Evolutionary conservation across 1,140 invertebrate species (phyloP), one percentile per base, ranked within the genome.

Genomic region (Drosophila simulans): DNA sequence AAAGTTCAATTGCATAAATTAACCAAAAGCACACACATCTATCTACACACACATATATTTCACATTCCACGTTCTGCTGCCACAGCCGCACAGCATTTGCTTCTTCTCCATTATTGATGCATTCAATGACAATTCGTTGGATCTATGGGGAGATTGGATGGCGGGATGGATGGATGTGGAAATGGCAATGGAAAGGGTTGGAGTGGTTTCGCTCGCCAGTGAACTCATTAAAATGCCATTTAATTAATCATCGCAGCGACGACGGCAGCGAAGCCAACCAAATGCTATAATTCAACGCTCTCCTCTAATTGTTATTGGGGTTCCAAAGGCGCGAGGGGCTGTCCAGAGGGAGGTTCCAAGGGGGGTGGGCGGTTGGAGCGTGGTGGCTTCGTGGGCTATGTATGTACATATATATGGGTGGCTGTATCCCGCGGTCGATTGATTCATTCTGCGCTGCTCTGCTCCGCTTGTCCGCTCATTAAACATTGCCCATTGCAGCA

Each of bases 141-240:
- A 13, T 54, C 49, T 52, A 52, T 52, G 49, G 49, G 56, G 43
- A 22, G 13, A 46, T 45, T 27, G 40, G 17, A 42, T 31, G 37
- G 12, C 13, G 34, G 25, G 48, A 37, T 12, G 5, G 31, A 3
- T 58, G 7, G 34, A 8, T 20, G 11, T 3, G 13, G 48, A 13
- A 20, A 2, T 2, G 27, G 8, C 12, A 4, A 11, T 49, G 10
- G 39, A 54, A 45, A 15, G 13, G 34, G 27, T 31, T 60, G 4
- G 4, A 20, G 37, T 34, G 71, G 48, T 40, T 52, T n/a, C 25
- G 62, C 45, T 63, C 49, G 76, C 62, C 54, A 80, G 82, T 86
- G 82, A 86, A 86, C 82, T 86, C 82, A 86, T 86, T 86, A 86
- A 86, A 86, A 86, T 86, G 78, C 82, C 82, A 86, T 86, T 86